Conservation (phyloP, 2,888 invertebrate genomes). For the Tryphoninae sp. region DNA sequence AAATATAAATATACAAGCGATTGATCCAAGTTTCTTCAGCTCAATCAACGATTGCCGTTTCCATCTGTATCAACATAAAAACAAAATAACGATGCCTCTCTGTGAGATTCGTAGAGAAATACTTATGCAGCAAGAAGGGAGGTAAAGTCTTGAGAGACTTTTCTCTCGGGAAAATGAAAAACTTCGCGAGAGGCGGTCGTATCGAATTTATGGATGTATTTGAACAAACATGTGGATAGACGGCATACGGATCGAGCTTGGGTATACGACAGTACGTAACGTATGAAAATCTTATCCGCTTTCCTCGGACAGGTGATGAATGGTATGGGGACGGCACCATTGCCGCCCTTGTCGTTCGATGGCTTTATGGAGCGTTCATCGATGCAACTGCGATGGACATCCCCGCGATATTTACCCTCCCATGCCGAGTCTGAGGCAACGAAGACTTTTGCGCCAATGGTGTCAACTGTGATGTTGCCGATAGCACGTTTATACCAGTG, state of each 20-base stretch:
- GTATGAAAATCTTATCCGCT: conserved; percentile 40
- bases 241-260: conserved; percentile 44
- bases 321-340: conserved; percentile 51
- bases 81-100: background rate
- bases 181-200: conserved; percentile 16
- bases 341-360: conserved; percentile 61
- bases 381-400: conserved; percentile 67
- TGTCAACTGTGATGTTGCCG: conserved; percentile 7
- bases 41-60: background rate
- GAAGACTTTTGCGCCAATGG: conserved; percentile 6
- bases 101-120: background rate
- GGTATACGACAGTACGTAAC: conserved; percentile 32
- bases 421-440: conserved; percentile 21
- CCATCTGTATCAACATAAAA: background rate
- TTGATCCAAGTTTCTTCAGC: background rate
- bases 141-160: background rate
- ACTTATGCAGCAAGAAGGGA: background rate
- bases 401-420: conserved; percentile 24
- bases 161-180: background rate
- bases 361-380: conserved; percentile 68
- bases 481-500: background rate
- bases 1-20: background rate
- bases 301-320: conserved; percentile 28
- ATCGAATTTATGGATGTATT: conserved; percentile 51
- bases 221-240: conserved; percentile 62